Base-by-base conservation (phyloP, 2,888 invertebrate genomes). In the Vanessa cardui region DNA sequence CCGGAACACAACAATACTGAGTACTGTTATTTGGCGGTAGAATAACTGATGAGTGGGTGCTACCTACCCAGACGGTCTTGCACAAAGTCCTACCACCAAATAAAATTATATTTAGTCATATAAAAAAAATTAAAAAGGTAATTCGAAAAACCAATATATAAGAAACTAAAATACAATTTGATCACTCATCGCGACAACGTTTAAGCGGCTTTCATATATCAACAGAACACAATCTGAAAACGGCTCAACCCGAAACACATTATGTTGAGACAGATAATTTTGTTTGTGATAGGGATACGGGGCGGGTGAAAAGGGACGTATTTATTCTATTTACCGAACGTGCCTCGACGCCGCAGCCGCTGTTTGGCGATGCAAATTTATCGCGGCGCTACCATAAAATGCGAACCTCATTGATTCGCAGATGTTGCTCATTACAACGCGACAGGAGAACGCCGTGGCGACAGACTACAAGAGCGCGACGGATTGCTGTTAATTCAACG, bases 341-440 rank as follows among this genome's bases (percentile, higher is more conserved):
- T 92, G 92, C 89, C 80, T 82, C 85, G 80, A 79, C 81, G 83
- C 83, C 83, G 83, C 84, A 84, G 86, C 77, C 84, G 80, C 86
- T 89, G 87, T 90, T 92, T 90, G 88, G 84, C 83, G 86, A 92
- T 92, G 90, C 89, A 90, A 92, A 91, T 91, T 89, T 89, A 90
- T 90, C 85, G 87, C 83, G 82, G 82, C 84, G 86, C 83, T 90
- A 89, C 87, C 39, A 88, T 89, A 89, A 89, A 90, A 89, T 83
- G 86, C 85, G 84, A 77, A 83, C 82, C 83, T 83, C 85, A 88
- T 88, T 88, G 88, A 89, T 90, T 87, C 84, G 79, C 85, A 86
- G 86, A 88, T 86, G 84, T 83, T 83, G 81, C 85, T 89, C 86
- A 88, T 88, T 88, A 88, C 78, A 76, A 83, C 78, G 80, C 80